Percentiles rank a stretch among this genome's conserved stretches.
phyloP scores from a whole-genome alignment of 2,797 vertebrate species.

The Perodicticus potto region DNA sequence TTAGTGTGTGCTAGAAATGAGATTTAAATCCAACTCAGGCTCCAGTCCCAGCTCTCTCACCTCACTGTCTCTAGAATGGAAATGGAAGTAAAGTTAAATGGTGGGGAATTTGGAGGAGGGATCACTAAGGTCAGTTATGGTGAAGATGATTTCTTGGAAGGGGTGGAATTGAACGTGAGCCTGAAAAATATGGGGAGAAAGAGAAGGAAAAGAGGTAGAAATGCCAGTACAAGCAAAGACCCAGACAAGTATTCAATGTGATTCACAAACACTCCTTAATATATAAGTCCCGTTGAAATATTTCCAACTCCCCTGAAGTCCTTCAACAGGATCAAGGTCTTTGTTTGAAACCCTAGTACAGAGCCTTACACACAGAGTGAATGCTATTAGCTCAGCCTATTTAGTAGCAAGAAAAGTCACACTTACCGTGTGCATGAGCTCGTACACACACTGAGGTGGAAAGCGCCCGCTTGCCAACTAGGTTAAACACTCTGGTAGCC shows the following conservation, averaged over 20 bases:
- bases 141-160: background rate
- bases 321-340: background rate
- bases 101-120: accelerated
- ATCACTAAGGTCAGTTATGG: background rate
- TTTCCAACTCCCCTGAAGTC: background rate
- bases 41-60: background rate
- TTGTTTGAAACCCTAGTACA: background rate
- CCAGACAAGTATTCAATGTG: background rate
- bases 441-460: constrained; percentile 94
- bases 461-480: constrained; percentile 93
- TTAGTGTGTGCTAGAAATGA: background rate
- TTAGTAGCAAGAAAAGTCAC: accelerated
- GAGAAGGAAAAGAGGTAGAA: background rate
- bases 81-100: background rate
- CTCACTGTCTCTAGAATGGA: background rate
- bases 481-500: constrained; percentile 91
- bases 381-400: background rate
- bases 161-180: background rate
- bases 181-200: background rate
- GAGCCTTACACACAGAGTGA: background rate
- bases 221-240: background rate
- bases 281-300: background rate
- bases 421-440: constrained; percentile 95
- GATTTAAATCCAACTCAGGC: background rate
- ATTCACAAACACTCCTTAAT: background rate